Conservation (phyloP, 2,797 vertebrate species). For the Acrossocheilus fasciatus region DNA sequence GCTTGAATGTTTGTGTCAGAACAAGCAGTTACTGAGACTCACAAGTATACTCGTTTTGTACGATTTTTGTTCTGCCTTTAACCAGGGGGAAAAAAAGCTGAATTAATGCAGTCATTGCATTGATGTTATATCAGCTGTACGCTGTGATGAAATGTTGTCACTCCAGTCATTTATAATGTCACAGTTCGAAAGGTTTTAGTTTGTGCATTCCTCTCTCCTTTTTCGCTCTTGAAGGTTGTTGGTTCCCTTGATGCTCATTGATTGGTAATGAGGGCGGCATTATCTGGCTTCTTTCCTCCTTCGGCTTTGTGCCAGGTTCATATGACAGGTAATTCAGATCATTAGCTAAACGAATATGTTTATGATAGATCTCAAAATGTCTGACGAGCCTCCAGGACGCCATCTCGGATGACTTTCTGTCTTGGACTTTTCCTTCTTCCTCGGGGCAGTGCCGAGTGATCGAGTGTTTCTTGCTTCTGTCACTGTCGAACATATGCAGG, state of each 20-base stretch:
- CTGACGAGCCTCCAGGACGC: conserved; percentile 32
- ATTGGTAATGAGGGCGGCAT: conserved; percentile 20
- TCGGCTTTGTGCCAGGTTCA: conserved; percentile 69
- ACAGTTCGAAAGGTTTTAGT: background rate
- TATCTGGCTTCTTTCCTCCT: conserved; percentile 60
- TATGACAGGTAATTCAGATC: conserved; percentile 62
- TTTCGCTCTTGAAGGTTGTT: conserved; percentile 31
- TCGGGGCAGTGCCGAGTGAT: background rate
- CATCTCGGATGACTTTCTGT: conserved; percentile 36
- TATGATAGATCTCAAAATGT: conserved; percentile 64
- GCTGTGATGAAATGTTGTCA: background rate
- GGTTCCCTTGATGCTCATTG: conserved; percentile 20
- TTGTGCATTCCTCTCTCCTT: background rate
- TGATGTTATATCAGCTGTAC: background rate
- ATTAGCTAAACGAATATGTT: conserved; percentile 75
- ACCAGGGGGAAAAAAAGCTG: background rate
- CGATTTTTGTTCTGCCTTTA: background rate
- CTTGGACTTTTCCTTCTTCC: conserved; percentile 13
- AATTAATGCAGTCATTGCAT: conserved; percentile 1
- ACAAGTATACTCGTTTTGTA: background rate
- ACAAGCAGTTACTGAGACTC: conserved; percentile 31
- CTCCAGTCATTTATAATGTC: background rate
- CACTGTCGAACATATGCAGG: conserved; percentile 29
- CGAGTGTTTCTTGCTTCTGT: conserved; percentile 15
- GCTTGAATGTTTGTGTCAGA: conserved; percentile 12